Evolutionary conservation across 2,888 invertebrate species (phyloP), one percentile per base, ranked within the genome.

Genomic region (Tetrapedia diversipes): DNA sequence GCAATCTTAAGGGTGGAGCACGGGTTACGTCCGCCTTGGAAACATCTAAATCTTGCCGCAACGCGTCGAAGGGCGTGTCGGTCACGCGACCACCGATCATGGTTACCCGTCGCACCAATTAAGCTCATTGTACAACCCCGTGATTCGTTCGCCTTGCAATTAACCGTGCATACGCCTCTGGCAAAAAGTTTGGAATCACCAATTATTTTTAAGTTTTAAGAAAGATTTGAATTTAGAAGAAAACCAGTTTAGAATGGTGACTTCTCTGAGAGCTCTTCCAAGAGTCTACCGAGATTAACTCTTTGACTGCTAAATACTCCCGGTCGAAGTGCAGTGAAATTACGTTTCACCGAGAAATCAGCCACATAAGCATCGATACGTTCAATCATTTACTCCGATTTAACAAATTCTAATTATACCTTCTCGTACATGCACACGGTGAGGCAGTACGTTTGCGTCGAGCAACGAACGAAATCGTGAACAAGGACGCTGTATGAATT

Each of bases 321-420:
- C n/a, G n/a, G n/a, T n/a, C n/a, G n/a, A n/a, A n/a, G n/a, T n/a
- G n/a, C n/a, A 39, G 14, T 19, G 19, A 39, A 51, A 10, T 16
- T 22, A 16, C n/a, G 3, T 1, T 16, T 29, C 2, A 16, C 4
- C 11, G 41, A 76, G 60, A 47, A 61, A 56, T 75, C 65, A 22
- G 19, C 34, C 10, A 41, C 22, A 39, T 53, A 49, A 32, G 27
- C 14, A 11, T 54, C 41, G 59, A 32, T 32, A 14, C 24, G 47
- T 51, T 51, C 37, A 19, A 4, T 22, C 8, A 45, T 16, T 32
- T 11, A 8, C 16, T 16, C 2, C 14, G 65, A 43, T 66, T 60
- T 45, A 24, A 67, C 66, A 67, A 71, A 82, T 80, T 83, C 53
- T 77, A 81, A 83, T 83, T 77, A 78, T n/a, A n/a, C 37, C 11